A percentile compares a stretch with the other conserved stretches of the same genome.
phyloP scores from a whole-genome alignment of 2,113 vertebrate species.

The Megaceryle maxima region DNA sequence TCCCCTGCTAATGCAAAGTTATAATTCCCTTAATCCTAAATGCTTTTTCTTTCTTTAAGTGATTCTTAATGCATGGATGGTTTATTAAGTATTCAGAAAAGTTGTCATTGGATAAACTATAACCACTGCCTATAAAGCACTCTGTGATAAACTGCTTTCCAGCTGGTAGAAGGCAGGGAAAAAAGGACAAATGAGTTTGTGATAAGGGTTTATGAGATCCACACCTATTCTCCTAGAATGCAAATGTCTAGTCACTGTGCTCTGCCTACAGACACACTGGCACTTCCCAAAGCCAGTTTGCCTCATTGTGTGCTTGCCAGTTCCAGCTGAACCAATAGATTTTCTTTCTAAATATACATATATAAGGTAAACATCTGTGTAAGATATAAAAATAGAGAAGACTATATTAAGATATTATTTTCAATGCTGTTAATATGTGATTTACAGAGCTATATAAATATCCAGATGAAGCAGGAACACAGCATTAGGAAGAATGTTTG shows the following conservation, averaged over 20 bases:
- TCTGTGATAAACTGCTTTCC: neutral
- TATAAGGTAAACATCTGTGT: neutral
- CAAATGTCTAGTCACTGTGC: neutral
- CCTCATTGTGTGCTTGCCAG: neutral
- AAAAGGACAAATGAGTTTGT: neutral
- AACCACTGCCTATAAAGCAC: neutral
- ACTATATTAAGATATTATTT: neutral
- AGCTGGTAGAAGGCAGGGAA: neutral
- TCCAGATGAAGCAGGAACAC: rapidly evolving
- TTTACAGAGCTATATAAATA: neutral
- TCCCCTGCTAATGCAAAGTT: neutral
- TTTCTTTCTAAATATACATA: neutral
- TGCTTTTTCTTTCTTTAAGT: neutral
- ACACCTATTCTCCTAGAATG: neutral
- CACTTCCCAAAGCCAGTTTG: neutral
- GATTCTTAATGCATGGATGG: neutral
- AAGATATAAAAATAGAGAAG: neutral
- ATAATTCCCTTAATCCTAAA: neutral
- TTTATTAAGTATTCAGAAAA: neutral
- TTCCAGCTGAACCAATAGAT: neutral
- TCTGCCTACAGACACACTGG: neutral
- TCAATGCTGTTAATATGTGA: neutral
- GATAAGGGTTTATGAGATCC: neutral
- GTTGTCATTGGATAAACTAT: neutral
- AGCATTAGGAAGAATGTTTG: neutral